Base-by-base conservation (phyloP, 2,797 vertebrate species). In the Danio jaintianensis region DNA sequence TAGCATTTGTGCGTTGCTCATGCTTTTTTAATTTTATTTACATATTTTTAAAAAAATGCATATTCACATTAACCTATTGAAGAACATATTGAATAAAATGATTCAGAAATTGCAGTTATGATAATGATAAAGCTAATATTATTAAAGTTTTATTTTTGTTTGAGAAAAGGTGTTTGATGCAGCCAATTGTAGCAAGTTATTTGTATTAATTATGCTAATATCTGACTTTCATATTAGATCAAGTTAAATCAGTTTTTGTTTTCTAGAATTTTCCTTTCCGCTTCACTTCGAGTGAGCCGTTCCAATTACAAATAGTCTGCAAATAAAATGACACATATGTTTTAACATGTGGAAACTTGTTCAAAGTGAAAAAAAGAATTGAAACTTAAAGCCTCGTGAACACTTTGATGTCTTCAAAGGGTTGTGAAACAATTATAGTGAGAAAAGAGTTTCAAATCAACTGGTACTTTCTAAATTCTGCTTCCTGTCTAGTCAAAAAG, bases 331-430 rank as follows among this genome's bases (percentile, higher is more conserved):
- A 69, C 53, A 15, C 0, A 2, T 38, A 29, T 11, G 7, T 69
- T 52, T 18, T 7, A 40, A 47, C 48, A 2, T 62, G 47, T 52
- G 12, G 2, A 75, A 63, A 62, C 22, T 48, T 62, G 15, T 61
- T n/a, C 16, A 3, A 43, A 71, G 40, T 55, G 38, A 43, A 40
- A 71, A 15, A n/a, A 71, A 18, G 48, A 70, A 71, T 43, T 18
- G 50, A 73, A 47, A 59, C 43, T 7, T 20, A 58, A 9, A 38
- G 9, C 13, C 20, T 38, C 29, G 18, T 42, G 9, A 56, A 67
- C 9, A 4, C 12, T 58, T 38, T 67, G 22, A 47, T 53, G 59
- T 22, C 15, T 29, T 6, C 2, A 11, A 40, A 9, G 16, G 40
- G 3, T n/a, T 11, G 20, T 15, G 8, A 53, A 75, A 53, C 13